Evolutionary conservation across 2,113 vertebrate genomes (phyloP).

Genomic region (Spea bombifrons): DNA sequence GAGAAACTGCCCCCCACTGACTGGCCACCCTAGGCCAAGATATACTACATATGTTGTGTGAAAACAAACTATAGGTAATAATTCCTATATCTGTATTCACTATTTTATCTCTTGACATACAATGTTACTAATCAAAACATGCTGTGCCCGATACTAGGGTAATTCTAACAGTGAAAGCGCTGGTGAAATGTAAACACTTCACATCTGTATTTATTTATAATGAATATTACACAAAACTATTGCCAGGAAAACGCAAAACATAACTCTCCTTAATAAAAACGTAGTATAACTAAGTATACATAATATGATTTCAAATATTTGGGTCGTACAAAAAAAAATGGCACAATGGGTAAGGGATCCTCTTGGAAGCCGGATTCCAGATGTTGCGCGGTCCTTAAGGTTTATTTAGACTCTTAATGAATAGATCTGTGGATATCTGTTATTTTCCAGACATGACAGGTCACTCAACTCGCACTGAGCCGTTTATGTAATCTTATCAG

Average conservation of each 20-base stretch:
- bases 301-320: constrained; percentile 27
- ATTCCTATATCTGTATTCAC: constrained; percentile 17
- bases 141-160: constrained; percentile 24
- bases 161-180: constrained; percentile 33
- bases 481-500: too few species aligned
- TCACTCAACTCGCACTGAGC: too few species aligned
- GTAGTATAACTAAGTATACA: constrained; percentile 24
- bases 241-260: constrained; percentile 42
- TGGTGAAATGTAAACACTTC: constrained; percentile 36
- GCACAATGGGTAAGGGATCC: constrained; percentile 35
- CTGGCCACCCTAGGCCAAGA: too few species aligned
- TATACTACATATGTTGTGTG: too few species aligned
- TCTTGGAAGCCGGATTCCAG: constrained; percentile 21
- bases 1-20: too few species aligned
- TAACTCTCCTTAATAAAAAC: constrained; percentile 31
- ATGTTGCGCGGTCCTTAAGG: background rate
- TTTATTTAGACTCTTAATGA: background rate
- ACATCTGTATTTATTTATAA: constrained; percentile 46
- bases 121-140: constrained; percentile 37
- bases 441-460: too few species aligned
- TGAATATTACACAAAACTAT: constrained; percentile 32
- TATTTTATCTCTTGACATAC: constrained; percentile 14
- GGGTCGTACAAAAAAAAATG: constrained; percentile 38
- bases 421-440: too few species aligned
- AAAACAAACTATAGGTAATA: background rate